A percentile compares a stretch with the other conserved stretches of the same genome.
phyloP scores from a whole-genome alignment of 2,888 invertebrate species.

The Periphyllus acericola region DNA sequence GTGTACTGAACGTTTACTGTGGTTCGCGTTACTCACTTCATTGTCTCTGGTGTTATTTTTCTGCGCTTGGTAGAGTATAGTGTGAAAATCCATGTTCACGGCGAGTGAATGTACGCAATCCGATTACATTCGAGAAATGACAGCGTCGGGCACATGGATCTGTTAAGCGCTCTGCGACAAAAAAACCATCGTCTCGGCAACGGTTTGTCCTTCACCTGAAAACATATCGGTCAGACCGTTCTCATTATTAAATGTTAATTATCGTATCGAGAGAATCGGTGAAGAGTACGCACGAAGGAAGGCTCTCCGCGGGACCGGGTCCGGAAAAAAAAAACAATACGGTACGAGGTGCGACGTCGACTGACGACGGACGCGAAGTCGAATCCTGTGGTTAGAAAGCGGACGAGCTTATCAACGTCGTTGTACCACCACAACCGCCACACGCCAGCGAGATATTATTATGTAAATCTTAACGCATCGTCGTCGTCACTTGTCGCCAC shows the following conservation, averaged over 20 bases:
- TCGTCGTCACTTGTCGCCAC: not conserved
- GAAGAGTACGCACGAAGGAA: too few species aligned
- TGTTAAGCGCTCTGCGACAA: not conserved
- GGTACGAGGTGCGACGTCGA: too few species aligned
- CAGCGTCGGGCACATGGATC: too few species aligned
- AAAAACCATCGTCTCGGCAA: not conserved
- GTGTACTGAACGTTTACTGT: not conserved
- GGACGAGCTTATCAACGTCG: not conserved
- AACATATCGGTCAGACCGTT: not conserved
- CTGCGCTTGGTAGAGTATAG: slow-evolving; percentile 73
- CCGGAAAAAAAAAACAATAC: too few species aligned
- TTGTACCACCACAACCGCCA: not conserved
- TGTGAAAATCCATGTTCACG: slow-evolving; percentile 73
- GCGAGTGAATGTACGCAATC: not conserved
- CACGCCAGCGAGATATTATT: not conserved
- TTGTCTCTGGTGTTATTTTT: slow-evolving; percentile 70
- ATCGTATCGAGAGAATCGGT: too few species aligned
- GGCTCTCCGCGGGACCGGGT: too few species aligned
- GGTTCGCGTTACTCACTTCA: slow-evolving; percentile 65
- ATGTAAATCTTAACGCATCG: not conserved
- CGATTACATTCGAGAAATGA: too few species aligned
- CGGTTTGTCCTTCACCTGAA: not conserved
- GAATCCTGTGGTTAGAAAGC: not conserved
- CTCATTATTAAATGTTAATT: too few species aligned
- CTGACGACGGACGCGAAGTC: too few species aligned